phyloP scores from a whole-genome alignment of 1,140 invertebrate species.

The Papilio helenus region DNA sequence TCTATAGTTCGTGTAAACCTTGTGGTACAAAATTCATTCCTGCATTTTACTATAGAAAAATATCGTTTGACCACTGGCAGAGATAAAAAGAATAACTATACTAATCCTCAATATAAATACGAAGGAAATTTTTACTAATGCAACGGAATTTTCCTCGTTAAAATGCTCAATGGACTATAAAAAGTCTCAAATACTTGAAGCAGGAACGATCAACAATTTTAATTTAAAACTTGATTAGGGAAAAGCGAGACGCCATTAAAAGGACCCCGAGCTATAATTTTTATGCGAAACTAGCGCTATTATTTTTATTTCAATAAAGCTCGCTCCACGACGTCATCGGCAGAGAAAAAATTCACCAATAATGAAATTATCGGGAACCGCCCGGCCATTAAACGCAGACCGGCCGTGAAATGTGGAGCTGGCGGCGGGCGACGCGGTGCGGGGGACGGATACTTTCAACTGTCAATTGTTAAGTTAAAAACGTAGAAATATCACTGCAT shows the following conservation, averaged over 20 bases:
- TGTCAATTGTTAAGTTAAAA: too few relatives aligned
- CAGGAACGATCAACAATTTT: slow-evolving; percentile 31
- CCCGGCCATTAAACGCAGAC: slow-evolving; percentile 78
- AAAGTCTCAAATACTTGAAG: slow-evolving; percentile 28
- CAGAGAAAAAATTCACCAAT: slow-evolving; percentile 73
- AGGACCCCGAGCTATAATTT: slow-evolving; percentile 46
- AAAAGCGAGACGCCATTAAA: slow-evolving; percentile 43
- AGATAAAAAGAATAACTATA: not conserved
- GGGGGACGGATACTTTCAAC: too few relatives aligned
- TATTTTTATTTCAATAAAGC: slow-evolving; percentile 68
- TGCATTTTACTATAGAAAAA: not conserved
- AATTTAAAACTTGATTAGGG: slow-evolving; percentile 40
- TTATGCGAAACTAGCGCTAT: slow-evolving; percentile 55
- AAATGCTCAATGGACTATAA: slow-evolving; percentile 27
- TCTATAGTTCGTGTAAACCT: not conserved
- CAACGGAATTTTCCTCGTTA: slow-evolving; percentile 34
- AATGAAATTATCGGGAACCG: slow-evolving; percentile 80
- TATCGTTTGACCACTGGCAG: not conserved
- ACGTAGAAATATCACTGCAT: too few relatives aligned
- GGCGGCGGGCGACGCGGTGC: slow-evolving; percentile 32
- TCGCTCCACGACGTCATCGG: slow-evolving; percentile 58
- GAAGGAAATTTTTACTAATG: slow-evolving; percentile 12
- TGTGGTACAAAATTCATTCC: not conserved
- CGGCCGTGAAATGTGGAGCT: slow-evolving; percentile 74
- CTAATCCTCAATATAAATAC: not conserved